Evolutionary conservation across 2,113 vertebrate species (phyloP).

Genomic region (Anolis carolinensis): DNA sequence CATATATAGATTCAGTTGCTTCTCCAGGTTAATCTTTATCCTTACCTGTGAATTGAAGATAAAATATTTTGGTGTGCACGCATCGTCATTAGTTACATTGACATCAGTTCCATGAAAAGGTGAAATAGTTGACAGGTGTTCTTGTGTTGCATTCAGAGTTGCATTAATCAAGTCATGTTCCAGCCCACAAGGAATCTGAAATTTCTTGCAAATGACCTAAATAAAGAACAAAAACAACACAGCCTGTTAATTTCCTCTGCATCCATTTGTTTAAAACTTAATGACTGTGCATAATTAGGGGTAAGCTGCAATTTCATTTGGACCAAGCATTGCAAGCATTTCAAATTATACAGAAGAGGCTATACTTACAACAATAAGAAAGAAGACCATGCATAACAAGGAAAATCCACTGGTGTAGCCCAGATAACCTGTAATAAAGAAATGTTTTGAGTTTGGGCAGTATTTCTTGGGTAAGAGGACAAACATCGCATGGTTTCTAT

Average conservation of each 20-base stretch:
- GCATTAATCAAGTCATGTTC: conserved; percentile 67
- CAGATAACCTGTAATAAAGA: conserved; percentile 84
- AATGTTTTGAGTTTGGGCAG: neutral
- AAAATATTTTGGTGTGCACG: conserved; percentile 90
- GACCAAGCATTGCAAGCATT: conserved; percentile 24
- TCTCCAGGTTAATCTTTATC: conserved; percentile 10
- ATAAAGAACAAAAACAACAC: conserved; percentile 38
- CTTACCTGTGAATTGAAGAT: conserved; percentile 93
- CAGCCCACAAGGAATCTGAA: conserved; percentile 87
- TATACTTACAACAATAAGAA: conserved; percentile 94
- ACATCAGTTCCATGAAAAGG: neutral
- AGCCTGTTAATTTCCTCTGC: conserved; percentile 25
- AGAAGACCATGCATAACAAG: conserved; percentile 96
- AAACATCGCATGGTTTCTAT: neutral
- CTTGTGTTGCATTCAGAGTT: conserved; percentile 73
- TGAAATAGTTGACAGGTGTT: conserved; percentile 24
- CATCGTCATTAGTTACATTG: conserved; percentile 73
- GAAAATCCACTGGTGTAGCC: conserved; percentile 98
- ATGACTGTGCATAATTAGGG: neutral
- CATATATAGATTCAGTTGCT: neutral
- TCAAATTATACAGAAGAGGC: neutral
- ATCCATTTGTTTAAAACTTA: neutral
- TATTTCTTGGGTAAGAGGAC: neutral
- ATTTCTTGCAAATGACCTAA: conserved; percentile 97
- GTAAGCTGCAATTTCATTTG: conserved; percentile 2